These are phyloP conservation scores for Drosophila mulleri DNA, from an alignment of 2,888 invertebrate genomes.

Conservation along the genomic window DNA sequence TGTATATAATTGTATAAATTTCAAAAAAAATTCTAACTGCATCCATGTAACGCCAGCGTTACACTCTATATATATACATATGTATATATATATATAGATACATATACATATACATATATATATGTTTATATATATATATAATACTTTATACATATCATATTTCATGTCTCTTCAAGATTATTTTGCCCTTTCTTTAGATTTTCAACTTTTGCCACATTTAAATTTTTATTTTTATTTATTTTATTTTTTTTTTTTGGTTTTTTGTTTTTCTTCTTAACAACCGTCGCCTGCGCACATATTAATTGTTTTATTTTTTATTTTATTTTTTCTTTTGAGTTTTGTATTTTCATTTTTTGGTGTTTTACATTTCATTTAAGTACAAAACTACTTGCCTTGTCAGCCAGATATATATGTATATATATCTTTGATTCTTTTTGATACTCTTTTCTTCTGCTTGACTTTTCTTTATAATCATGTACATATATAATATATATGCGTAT, in stretches of 20 bases:
- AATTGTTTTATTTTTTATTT: conserved; percentile 21
- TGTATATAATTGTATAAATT: conserved; percentile 66
- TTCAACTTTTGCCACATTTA: conserved; percentile 33
- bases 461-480: conserved; percentile 9
- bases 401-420: not conserved
- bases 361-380: conserved; percentile 67
- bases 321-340: conserved; percentile 25
- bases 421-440: conserved; percentile 1
- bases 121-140: conserved; percentile 33
- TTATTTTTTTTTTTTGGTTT: not conserved
- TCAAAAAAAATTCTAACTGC: conserved; percentile 63
- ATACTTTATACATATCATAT: conserved; percentile 53
- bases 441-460: not conserved
- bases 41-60: conserved; percentile 77
- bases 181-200: conserved; percentile 6
- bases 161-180: conserved; percentile 36
- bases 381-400: conserved; percentile 51
- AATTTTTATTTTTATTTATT: conserved; percentile 15
- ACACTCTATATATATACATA: conserved; percentile 38
- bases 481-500: conserved; percentile 28
- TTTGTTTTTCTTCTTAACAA: conserved; percentile 56
- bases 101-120: conserved; percentile 14
- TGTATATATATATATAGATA: conserved; percentile 36
- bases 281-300: conserved; percentile 69
- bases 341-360: conserved; percentile 57